Base-by-base conservation (phyloP, 2,113 vertebrate genomes). In the Thunnus thynnus region DNA sequence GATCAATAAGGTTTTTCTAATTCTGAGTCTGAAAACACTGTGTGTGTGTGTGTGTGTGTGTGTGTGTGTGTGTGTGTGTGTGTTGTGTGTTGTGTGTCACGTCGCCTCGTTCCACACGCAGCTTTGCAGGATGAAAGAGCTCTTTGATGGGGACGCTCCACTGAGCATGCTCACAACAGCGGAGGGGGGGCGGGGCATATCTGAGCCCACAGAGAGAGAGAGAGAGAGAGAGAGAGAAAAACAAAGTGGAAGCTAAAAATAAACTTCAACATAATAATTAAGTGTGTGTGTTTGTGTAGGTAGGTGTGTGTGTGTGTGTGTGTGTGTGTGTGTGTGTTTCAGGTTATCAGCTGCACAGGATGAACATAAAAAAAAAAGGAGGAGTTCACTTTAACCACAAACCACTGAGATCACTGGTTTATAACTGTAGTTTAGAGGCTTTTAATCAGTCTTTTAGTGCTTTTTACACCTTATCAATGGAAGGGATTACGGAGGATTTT, bases 131-230 rank as follows among this genome's bases (percentile, higher is more conserved):
- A 88, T 90, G 81, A 93, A 93, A 90, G 85, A 67, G 46, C 44
- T 62, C 88, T 91, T 93, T 92, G 86, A 92, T 64, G 22, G 70
- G 8, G 22, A 41, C 5, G 22, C 71, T 32, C 30, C 70, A 88
- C 83, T 81, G 88, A 81, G 78, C 72, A 65, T 67, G 78, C 87
- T 84, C 75, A 1, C 44, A 62, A 20, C 65, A 18, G 63, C 27
- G 27, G 3, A 30, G 67, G 67, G 6, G 63, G 72, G 80, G 84
- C 25, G 55, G 64, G 20, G 36, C 66, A 2, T 64, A 47, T 74
- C 25, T 63, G 48, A 83, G 57, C 51, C 18, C 2, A 16, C 2
- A 67, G n/a, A 55, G 20, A 36, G 32, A 8, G 32, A 36, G 22
- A 5, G 30, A 5, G 30, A 5, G 30, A 3, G 30, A 32, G 5